Conservation (phyloP, 2,888 invertebrate genomes). For the Catocala nupta region DNA sequence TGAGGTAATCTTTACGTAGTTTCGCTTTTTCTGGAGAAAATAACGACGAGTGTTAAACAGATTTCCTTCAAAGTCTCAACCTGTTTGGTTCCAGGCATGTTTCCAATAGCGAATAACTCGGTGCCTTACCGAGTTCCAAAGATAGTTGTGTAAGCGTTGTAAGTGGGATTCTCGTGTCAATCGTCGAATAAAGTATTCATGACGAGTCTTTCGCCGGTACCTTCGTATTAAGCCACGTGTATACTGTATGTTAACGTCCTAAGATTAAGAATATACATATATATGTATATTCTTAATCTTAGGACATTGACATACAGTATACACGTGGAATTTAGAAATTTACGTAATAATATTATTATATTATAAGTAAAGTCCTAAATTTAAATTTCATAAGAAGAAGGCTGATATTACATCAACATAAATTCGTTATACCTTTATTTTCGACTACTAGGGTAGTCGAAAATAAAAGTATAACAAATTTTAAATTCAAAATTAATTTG, state of each 20-base stretch:
- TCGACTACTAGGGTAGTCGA: too few species aligned
- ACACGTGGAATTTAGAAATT: neutral
- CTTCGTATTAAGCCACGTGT: neutral
- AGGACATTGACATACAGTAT: neutral
- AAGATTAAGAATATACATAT: too few species aligned
- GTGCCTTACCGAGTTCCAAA: slow-evolving; percentile 21
- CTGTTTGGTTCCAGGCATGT: neutral
- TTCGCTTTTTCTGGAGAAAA: too few species aligned
- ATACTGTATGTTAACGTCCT: neutral
- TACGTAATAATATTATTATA: too few species aligned
- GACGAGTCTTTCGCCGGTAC: slow-evolving; percentile 25
- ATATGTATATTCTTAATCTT: too few species aligned
- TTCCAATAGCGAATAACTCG: slow-evolving; percentile 7
- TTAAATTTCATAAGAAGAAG: too few species aligned
- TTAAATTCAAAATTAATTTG: neutral
- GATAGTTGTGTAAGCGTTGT: slow-evolving; percentile 31
- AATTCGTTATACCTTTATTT: neutral
- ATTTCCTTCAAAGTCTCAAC: too few species aligned
- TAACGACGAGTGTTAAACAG: too few species aligned
- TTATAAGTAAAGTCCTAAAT: too few species aligned
- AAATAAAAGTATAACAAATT: too few species aligned
- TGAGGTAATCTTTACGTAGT: too few species aligned
- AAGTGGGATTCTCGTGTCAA: slow-evolving; percentile 45
- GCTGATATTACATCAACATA: neutral
- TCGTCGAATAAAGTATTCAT: slow-evolving; percentile 47